Percentiles rank a stretch among this genome's conserved stretches.
phyloP scores from a whole-genome alignment of 2,113 vertebrate genomes.

The Solea senegalensis region DNA sequence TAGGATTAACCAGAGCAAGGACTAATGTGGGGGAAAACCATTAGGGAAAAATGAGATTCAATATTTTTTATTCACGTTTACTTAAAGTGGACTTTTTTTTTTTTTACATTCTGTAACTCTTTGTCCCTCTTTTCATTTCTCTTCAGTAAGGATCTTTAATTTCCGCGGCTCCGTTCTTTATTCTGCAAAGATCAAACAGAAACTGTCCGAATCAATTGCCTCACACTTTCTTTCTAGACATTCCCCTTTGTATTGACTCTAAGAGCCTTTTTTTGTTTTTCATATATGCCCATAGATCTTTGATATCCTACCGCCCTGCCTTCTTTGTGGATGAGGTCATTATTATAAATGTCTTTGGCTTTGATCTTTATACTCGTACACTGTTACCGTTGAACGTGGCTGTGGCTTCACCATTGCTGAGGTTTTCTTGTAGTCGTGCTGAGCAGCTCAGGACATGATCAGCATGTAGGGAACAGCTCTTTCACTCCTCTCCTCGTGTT shows the following conservation, averaged over 20 bases:
- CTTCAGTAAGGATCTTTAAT: neutral
- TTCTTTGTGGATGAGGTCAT: neutral
- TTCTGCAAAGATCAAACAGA: neutral
- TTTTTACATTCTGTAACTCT: neutral
- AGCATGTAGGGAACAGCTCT: no score
- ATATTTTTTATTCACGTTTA: neutral
- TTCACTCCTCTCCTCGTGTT: constrained; percentile 1
- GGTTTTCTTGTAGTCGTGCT: neutral
- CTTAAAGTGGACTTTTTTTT: neutral
- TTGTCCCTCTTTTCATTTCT: neutral
- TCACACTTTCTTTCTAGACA: neutral
- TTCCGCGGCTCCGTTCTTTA: neutral
- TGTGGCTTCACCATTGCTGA: neutral
- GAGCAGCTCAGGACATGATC: constrained; percentile 9
- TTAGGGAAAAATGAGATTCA: neutral
- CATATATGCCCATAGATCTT: neutral
- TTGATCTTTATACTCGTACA: neutral
- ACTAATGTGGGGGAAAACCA: neutral
- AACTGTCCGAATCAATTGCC: neutral
- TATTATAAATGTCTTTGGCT: constrained; percentile 1
- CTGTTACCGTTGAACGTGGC: neutral
- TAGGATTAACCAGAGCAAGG: neutral
- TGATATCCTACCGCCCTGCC: neutral
- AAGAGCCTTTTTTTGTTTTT: constrained; percentile 7
- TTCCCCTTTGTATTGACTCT: constrained; percentile 19